These are phyloP conservation scores for Drosophila sp. DNA, from an alignment of 1,140 invertebrate genomes.

Conservation along the genomic window DNA sequence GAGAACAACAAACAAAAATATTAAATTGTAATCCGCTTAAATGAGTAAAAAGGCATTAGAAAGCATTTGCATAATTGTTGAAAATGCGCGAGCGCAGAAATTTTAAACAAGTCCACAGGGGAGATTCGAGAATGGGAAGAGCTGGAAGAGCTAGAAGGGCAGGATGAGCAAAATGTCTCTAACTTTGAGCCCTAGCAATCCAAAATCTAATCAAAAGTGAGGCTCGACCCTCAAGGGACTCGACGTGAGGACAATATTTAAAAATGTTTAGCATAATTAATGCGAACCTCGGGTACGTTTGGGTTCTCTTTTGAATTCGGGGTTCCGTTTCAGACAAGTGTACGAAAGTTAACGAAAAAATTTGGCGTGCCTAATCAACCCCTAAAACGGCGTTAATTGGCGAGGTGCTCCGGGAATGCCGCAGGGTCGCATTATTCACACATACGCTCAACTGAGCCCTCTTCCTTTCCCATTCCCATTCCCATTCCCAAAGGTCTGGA, in stretches of 20 bases:
- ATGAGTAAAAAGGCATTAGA: conserved; percentile 83
- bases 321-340: conserved; percentile 55
- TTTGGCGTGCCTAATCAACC: conserved; percentile 83
- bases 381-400: conserved; percentile 81
- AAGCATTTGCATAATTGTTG: conserved; percentile 83
- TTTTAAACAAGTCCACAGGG: conserved; percentile 33
- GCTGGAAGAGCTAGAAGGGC: conserved; percentile 13
- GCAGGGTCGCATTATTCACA: conserved; percentile 77
- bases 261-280: conserved; percentile 85
- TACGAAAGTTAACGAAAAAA: conserved; percentile 65
- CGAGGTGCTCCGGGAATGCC: conserved; percentile 51
- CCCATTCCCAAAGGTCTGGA: conserved; percentile 36
- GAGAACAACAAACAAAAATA: conserved; percentile 78
- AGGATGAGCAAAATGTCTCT: neutral
- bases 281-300: conserved; percentile 42
- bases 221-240: conserved; percentile 64
- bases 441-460: conserved; percentile 72
- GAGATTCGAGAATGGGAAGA: conserved; percentile 11
- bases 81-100: conserved; percentile 48
- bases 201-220: conserved; percentile 75
- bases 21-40: conserved; percentile 85
- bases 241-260: conserved; percentile 84
- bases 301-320: conserved; percentile 4
- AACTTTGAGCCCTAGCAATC: too few relatives aligned
- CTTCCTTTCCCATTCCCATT: neutral